Percentiles rank a stretch among this genome's conserved stretches.
These are phyloP conservation scores for Pangasius krempfi DNA, from an alignment of 2,797 vertebrate species.

Conservation along the genomic window DNA sequence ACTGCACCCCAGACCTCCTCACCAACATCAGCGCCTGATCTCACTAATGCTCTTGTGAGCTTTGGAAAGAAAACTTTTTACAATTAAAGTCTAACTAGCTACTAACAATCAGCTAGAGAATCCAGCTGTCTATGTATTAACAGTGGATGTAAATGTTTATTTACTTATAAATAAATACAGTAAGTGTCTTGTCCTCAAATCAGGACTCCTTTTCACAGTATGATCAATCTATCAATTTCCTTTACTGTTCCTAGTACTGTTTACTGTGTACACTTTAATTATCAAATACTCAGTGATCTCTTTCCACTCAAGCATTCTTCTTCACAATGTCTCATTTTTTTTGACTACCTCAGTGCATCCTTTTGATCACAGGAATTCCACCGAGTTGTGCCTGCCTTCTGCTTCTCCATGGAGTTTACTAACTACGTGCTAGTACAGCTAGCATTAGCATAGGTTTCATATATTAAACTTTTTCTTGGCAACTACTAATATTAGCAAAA, in stretches of 20 bases:
- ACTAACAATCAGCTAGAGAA: not conserved
- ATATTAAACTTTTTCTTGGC: not conserved
- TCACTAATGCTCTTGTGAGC: too few relatives aligned
- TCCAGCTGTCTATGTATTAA: not conserved
- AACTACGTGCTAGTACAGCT: not conserved
- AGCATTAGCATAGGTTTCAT: slow-evolving; percentile 1
- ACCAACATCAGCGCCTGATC: too few relatives aligned
- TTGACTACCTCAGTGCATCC: not conserved
- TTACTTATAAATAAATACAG: not conserved
- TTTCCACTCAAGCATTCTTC: not conserved
- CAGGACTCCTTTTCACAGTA: not conserved
- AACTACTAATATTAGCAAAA: not conserved
- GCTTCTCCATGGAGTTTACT: not conserved
- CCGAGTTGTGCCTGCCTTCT: not conserved
- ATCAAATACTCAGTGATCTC: not conserved
- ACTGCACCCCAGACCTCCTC: too few relatives aligned
- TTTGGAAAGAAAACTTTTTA: too few relatives aligned
- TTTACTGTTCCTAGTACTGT: not conserved
- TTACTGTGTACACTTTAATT: not conserved
- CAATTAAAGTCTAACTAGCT: not conserved
- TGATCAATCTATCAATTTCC: not conserved
- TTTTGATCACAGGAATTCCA: not conserved
- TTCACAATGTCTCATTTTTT: not conserved
- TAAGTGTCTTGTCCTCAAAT: not conserved
- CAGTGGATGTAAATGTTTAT: not conserved